phyloP scores from a whole-genome alignment of 2,797 vertebrate genomes.

The Euthynnus affinis region DNA sequence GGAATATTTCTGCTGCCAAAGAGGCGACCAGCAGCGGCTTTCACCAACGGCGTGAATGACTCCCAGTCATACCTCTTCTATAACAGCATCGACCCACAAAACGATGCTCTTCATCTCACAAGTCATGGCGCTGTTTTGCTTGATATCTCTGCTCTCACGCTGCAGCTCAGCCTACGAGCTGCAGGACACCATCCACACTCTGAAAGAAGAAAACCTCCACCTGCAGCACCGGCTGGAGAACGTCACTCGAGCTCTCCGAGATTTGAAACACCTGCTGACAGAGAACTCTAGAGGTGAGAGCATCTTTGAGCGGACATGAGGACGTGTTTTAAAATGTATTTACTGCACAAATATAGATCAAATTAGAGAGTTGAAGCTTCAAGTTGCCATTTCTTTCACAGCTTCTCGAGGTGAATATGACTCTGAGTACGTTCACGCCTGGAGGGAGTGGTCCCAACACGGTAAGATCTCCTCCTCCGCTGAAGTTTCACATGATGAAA shows the following conservation, averaged over 20 bases:
- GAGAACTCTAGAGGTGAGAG: conserved; percentile 79
- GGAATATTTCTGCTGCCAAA: neutral
- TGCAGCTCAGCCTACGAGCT: conserved; percentile 78
- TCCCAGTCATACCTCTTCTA: neutral
- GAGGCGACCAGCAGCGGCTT: conserved; percentile 1
- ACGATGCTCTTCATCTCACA: conserved; percentile 48
- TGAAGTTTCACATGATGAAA: neutral
- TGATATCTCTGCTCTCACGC: conserved; percentile 51
- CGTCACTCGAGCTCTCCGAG: conserved; percentile 80
- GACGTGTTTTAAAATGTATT: neutral
- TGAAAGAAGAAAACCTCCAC: conserved; percentile 82
- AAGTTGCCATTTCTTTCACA: conserved; percentile 17
- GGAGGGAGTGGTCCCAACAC: conserved; percentile 79
- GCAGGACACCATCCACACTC: conserved; percentile 82
- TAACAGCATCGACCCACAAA: conserved; percentile 10
- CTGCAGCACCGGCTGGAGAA: conserved; percentile 84
- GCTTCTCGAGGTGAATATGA: conserved; percentile 54
- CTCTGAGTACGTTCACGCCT: conserved; percentile 67
- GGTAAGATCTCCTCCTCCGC: conserved; percentile 65
- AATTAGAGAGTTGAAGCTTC: too few species aligned
- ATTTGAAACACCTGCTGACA: conserved; percentile 81
- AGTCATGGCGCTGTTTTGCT: conserved; percentile 44
- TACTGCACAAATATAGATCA: too few species aligned
- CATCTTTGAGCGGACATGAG: neutral
- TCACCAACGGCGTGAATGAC: neutral